Evolutionary conservation across 2,113 vertebrate species (phyloP), one percentile per base, ranked within the genome.

Genomic region (Marcusenius ussheri): DNA sequence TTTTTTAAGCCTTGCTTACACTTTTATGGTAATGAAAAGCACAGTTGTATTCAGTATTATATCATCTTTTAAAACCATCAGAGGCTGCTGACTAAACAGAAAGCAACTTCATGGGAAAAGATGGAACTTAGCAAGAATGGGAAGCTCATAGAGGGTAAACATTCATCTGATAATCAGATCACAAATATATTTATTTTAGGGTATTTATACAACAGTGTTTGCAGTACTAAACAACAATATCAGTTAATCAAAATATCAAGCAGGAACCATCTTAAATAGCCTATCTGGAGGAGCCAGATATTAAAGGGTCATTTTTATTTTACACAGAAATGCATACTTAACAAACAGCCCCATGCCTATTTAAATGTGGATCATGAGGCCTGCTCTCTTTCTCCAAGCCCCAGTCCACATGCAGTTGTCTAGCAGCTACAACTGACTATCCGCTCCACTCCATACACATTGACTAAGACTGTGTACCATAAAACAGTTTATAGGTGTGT

Each of bases 401-500:
- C 35, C 13, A 42, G 31, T 19, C 17, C 15, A 39, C 35, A 80
- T 39, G 35, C 74, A 19, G 74, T 35, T 80, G 74, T 15, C 35
- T 39, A 80, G 35, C 35, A 42, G 35, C 15, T 7, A 80, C 35
- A 35, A 42, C 35, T 77, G 74, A 42, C 74, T 42, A 42, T 39
- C 27, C 1, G 3, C 62, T 13, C n/a, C 62, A 13, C 62, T 31
- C 62, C 3, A 10, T 70, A 70, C 62, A 70, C 62, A 70, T 70
- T 70, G 62, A 70, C 62, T 80, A 80, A 42, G 74, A 80, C 74
- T 80, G 74, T 80, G 74, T 80, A 70, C 62, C 74, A 8, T 80
- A 80, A 70, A 70, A 70, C 62, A 70, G n/a, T 70, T 70, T 80
- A 80, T 80, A 80, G 74, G 74, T 80, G 74, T 42, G 31, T 21